A percentile compares a stretch with the other conserved stretches of the same genome.
Evolutionary conservation across 2,888 invertebrate species (phyloP).

Genomic region (Anoplius nigerrimus): DNA sequence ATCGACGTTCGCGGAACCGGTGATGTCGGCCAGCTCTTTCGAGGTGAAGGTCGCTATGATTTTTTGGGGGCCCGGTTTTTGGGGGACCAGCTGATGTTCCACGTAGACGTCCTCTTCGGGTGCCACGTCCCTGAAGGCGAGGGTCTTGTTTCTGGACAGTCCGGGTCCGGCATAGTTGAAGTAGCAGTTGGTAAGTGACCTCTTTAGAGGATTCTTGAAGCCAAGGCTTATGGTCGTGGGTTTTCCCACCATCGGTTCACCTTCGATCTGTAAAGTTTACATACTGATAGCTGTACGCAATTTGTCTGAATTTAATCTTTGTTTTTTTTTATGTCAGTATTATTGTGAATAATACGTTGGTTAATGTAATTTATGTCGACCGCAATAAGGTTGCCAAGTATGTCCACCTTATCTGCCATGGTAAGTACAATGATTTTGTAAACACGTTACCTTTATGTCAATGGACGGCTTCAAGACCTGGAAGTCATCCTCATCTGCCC

Average conservation of each 20-base stretch:
- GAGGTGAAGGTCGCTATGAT: slow-evolving; percentile 85
- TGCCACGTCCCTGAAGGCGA: slow-evolving; percentile 78
- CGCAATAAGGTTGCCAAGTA: neutral
- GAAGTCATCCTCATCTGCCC: slow-evolving; percentile 90
- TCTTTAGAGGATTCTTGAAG: slow-evolving; percentile 84
- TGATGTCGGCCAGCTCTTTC: slow-evolving; percentile 82
- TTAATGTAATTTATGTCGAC: neutral
- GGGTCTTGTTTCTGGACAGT: slow-evolving; percentile 78
- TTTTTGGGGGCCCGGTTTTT: slow-evolving; percentile 80
- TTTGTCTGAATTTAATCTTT: neutral
- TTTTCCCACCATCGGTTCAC: slow-evolving; percentile 78
- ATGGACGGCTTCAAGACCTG: slow-evolving; percentile 85
- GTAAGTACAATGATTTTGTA: no score
- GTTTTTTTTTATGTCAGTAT: slow-evolving; percentile 2
- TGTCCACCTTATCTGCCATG: neutral
- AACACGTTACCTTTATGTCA: slow-evolving; percentile 78
- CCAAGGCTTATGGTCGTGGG: slow-evolving; percentile 78
- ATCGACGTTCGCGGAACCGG: slow-evolving; percentile 80
- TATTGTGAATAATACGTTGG: no score
- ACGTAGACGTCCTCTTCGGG: slow-evolving; percentile 78
- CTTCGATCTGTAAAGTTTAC: slow-evolving; percentile 77
- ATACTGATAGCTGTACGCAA: neutral
- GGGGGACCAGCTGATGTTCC: slow-evolving; percentile 79
- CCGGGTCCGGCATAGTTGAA: slow-evolving; percentile 85
- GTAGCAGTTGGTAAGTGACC: slow-evolving; percentile 80